Percentiles rank a stretch among this genome's conserved stretches.
Evolutionary conservation across 1,140 invertebrate species (phyloP).

Genomic region (Polypedilum pembai): DNA sequence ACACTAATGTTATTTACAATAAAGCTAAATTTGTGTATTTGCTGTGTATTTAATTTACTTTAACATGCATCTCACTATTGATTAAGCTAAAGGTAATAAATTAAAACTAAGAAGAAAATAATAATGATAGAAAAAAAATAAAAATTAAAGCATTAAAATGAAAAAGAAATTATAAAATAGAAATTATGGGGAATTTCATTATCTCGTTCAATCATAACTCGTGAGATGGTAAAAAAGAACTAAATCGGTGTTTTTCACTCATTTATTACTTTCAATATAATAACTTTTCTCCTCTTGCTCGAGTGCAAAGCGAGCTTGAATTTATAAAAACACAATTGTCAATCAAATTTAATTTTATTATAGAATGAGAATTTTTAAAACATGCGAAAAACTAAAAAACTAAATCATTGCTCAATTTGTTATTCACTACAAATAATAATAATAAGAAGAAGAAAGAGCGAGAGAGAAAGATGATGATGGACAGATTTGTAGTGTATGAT

Average conservation of each 20-base stretch:
- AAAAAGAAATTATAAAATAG: background rate
- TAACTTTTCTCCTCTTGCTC: background rate
- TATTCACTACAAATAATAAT: no score
- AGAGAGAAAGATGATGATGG: no score
- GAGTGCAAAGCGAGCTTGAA: conserved; percentile 21
- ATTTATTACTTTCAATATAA: background rate
- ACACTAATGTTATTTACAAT: no score
- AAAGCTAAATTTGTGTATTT: no score
- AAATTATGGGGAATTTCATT: background rate
- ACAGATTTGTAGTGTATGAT: no score
- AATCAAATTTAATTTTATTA: background rate
- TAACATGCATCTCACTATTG: no score
- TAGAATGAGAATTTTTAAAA: no score
- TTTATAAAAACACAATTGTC: background rate
- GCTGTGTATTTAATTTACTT: no score
- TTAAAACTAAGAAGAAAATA: conserved; percentile 5
- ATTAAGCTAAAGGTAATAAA: no score
- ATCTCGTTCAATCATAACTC: conserved; percentile 23
- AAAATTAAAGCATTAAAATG: background rate
- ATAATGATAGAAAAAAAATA: background rate
- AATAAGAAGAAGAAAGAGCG: no score
- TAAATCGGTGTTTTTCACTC: conserved; percentile 9
- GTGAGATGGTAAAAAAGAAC: conserved; percentile 28
- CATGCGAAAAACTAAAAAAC: conserved; percentile 4
- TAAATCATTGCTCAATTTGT: background rate